Evolutionary conservation across 2,888 invertebrate genomes (phyloP), one percentile per base, ranked within the genome.

Genomic region (Drosophila vallismaia): DNA sequence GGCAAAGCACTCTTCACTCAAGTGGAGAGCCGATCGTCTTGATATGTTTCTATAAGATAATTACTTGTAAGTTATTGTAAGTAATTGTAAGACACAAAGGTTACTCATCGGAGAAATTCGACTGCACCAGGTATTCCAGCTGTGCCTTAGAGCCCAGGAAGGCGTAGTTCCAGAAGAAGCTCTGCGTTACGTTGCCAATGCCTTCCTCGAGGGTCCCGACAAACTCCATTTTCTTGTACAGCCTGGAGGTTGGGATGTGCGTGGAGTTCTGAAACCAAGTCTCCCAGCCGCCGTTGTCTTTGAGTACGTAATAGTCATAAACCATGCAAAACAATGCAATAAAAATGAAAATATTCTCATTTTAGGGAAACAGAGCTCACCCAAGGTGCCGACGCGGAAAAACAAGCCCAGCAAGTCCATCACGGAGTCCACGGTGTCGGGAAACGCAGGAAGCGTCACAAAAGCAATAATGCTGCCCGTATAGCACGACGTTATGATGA

Each of bases 391-490:
- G 59, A 96, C 93, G 78, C 94, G 93, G 89, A 94, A 96, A 85
- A 94, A 94, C 50, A 95, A 93, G 3, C 93, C 92, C 6, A 95
- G 79, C 5, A 96, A 89, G 88, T 96, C 94, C 46, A 93, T 84
- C 3, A 95, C 93, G 0, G 94, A 94, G 83, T 96, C 96, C 4
- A 96, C 93, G 0, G 95, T 95, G 73, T 94, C 93, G 0, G 96
- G 96, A 91, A 94, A 96, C 0, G 95, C 93, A 0, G 96, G 96
- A 51, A 96, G 90, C 0, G 96, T 96, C 7, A 96, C 96, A 89
- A 96, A 96, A 0, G 96, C 96, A 86, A 96, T 96, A 28, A 96
- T 96, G 0, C 95, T 96, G 3, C 96, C 96, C 0, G 96, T 96
- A 87, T 96, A 96, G 85, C 96, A 96, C 54, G 96, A 95, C 1